phyloP scores from a whole-genome alignment of 2,797 vertebrate species.

The Simalia tracyae region DNA sequence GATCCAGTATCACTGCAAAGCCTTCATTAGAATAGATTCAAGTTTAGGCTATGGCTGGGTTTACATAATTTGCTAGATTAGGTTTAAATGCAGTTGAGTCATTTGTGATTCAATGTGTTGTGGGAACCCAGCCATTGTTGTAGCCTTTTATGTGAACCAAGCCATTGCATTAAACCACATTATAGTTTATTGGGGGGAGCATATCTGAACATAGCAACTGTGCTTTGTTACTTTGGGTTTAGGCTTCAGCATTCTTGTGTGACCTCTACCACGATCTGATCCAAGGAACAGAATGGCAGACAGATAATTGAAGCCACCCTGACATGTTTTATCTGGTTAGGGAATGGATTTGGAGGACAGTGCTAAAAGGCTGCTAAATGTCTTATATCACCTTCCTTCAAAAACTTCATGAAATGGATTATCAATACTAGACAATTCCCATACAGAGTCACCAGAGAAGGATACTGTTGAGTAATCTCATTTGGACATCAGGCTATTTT shows the following conservation, averaged over 20 bases:
- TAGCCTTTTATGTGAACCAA: not conserved
- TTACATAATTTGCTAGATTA: not conserved
- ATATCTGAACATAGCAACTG: not conserved
- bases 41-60: too few species aligned
- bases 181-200: not conserved
- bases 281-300: not conserved
- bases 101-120: not conserved
- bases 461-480: not conserved
- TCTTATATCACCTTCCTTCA: not conserved
- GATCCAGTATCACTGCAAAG: not conserved
- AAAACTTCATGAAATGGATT: not conserved
- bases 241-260: not conserved
- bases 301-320: not conserved
- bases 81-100: not conserved
- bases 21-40: not conserved
- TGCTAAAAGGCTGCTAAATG: not conserved
- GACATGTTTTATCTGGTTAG: not conserved
- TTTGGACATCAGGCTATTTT: not conserved
- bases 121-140: not conserved
- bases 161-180: not conserved
- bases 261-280: not conserved
- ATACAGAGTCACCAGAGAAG: not conserved
- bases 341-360: not conserved
- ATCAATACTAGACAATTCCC: not conserved
- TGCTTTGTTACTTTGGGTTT: not conserved